A percentile compares a stretch with the other conserved stretches of the same genome.
Conservation (phyloP, 2,113 vertebrate species). For the Mustelus asterias region DNA sequence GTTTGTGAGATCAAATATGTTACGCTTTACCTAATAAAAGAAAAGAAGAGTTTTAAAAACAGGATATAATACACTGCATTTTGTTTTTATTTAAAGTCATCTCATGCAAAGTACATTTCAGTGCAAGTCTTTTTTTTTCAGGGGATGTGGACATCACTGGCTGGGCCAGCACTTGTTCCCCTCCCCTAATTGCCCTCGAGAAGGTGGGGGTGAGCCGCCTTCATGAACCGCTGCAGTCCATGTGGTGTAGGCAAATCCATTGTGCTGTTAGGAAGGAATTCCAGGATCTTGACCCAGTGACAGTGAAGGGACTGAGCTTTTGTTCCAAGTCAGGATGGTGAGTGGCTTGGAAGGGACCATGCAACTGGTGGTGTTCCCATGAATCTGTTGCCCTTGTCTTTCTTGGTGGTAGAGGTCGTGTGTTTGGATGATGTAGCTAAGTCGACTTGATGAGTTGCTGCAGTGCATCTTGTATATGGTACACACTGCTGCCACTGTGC, state of each 20-base stretch:
- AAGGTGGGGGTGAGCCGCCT: background rate
- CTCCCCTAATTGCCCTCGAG: background rate
- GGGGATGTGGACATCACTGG: background rate
- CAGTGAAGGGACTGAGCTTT: background rate
- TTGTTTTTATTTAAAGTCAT: constrained; percentile 18
- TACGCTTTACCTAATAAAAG: constrained; percentile 79
- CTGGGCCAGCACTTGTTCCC: background rate
- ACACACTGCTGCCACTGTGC: background rate
- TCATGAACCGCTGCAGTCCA: background rate
- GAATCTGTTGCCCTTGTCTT: background rate
- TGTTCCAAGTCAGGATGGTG: background rate
- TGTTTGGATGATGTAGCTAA: background rate
- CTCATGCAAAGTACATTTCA: background rate
- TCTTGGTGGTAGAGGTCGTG: background rate
- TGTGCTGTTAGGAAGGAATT: background rate
- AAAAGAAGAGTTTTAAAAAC: constrained; percentile 36
- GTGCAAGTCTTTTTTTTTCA: background rate
- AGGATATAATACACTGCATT: background rate
- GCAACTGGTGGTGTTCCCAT: background rate
- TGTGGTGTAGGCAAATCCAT: background rate
- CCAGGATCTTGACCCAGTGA: too few species aligned
- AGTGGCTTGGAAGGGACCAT: background rate
- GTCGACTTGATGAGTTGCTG: background rate
- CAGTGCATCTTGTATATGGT: background rate
- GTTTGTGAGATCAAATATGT: constrained; percentile 93